Base-by-base conservation (phyloP, 2,888 invertebrate species). In the Clusia tigrina region DNA sequence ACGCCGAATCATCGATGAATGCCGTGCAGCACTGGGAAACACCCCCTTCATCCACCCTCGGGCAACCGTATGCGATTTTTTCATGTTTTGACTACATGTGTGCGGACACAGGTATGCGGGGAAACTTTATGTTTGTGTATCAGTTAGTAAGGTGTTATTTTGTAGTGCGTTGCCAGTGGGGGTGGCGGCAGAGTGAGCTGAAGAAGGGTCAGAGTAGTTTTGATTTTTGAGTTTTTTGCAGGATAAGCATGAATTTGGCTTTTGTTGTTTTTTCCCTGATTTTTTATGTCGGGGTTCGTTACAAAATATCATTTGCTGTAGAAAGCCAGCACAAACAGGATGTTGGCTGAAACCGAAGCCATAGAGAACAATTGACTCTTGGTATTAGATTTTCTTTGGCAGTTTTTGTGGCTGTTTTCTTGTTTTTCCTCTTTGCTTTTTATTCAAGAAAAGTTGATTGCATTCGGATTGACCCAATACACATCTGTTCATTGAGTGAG, bases 281-380 rank as follows among this genome's bases (percentile, higher is more conserved):
- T 48, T 48, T 20, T 48, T 48, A 6, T 15, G 42, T 6, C n/a
- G 42, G 9, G 9, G 42, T n/a, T 42, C n/a, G n/a, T n/a, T n/a
- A n/a, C n/a, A n/a, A n/a, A n/a, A n/a, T n/a, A n/a, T n/a, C n/a
- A 3, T 42, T 6, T 42, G 42, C 42, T 6, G 42, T n/a, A 15
- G 42, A 6, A n/a, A 15, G 42, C n/a, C 42, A 42, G 9, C 15
- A 10, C 42, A 6, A 42, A 42, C 42, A 42, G 42, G 42, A 42
- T 42, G n/a, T 42, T 42, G 42, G 42, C 9, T 42, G n/a, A 42
- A 42, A 42, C 3, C n/a, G 42, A 42, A 42, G 42, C 42, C 42
- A 42, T 42, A 48, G 48, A 48, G 20, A 48, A 48, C 20, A 48
- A 48, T 48, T 48, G 48, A 48, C 48, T 48, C 22, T 15, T 15